phyloP scores from a whole-genome alignment of 1,140 invertebrate genomes.

The Trichonephila clavipes region DNA sequence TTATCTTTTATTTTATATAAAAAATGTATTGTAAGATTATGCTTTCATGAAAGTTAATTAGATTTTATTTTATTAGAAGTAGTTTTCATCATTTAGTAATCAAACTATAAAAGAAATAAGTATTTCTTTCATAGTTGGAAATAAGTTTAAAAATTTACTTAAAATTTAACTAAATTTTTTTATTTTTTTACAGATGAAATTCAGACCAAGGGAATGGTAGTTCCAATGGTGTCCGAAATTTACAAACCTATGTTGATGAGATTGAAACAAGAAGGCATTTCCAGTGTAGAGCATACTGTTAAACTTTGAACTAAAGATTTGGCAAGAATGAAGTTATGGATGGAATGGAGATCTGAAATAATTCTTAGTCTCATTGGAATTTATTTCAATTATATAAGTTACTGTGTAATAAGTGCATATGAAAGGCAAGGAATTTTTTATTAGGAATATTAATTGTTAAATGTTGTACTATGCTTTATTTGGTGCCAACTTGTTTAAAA shows the following conservation, averaged over 20 bases:
- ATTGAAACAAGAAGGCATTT: conserved; percentile 91
- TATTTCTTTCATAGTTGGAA: too few relatives aligned
- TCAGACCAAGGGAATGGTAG: conserved; percentile 93
- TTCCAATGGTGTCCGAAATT: conserved; percentile 94
- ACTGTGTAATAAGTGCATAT: background rate
- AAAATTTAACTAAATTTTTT: too few relatives aligned
- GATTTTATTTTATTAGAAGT: too few relatives aligned
- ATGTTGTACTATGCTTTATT: background rate
- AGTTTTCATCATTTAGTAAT: too few relatives aligned
- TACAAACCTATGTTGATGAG: conserved; percentile 94
- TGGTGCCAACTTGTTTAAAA: background rate
- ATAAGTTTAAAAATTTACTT: too few relatives aligned
- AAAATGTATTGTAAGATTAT: too few relatives aligned
- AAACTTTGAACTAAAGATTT: conserved; percentile 11
- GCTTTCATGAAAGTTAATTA: too few relatives aligned
- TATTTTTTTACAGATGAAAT: conserved; percentile 91
- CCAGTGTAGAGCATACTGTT: conserved; percentile 85
- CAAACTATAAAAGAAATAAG: background rate
- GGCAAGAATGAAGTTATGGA: background rate
- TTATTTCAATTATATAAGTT: background rate
- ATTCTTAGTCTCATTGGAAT: background rate
- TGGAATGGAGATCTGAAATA: background rate
- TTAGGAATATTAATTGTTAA: background rate
- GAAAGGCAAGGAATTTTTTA: background rate
- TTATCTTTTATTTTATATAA: too few relatives aligned